These are phyloP conservation scores for Psephotus haematonotus DNA, from an alignment of 2,113 vertebrate species.

Conservation along the genomic window DNA sequence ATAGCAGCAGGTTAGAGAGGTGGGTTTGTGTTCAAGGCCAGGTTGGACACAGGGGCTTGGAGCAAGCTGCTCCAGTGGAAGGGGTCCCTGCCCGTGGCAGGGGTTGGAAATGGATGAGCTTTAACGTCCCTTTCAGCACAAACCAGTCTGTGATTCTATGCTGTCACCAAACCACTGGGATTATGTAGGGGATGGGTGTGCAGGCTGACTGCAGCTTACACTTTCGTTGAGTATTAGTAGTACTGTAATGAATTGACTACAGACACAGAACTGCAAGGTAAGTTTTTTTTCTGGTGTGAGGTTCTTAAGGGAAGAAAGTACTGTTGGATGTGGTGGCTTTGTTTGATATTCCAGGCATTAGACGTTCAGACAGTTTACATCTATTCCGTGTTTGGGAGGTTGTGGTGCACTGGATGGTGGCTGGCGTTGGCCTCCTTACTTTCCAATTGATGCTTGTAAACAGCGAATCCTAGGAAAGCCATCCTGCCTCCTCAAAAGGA, in stretches of 20 bases:
- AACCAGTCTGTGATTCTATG: not conserved
- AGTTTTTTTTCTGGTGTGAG: not conserved
- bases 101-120: not conserved
- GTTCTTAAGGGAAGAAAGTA: not conserved
- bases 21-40: not conserved
- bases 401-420: not conserved
- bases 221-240: not conserved
- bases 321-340: not conserved
- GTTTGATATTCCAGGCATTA: not conserved
- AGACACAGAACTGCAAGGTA: not conserved
- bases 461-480: not conserved
- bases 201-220: not conserved
- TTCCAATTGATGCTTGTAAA: not conserved
- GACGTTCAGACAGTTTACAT: not conserved
- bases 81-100: not conserved
- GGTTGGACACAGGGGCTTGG: too few relatives aligned
- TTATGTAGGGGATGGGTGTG: not conserved
- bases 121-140: not conserved
- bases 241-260: not conserved
- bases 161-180: rapidly evolving
- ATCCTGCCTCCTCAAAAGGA: not conserved
- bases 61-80: not conserved
- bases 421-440: not conserved
- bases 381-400: not conserved
- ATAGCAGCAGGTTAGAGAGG: not conserved